Evolutionary conservation across 2,888 invertebrate species (phyloP), one percentile per base, ranked within the genome.

Genomic region (Phyto melanocephala): DNA sequence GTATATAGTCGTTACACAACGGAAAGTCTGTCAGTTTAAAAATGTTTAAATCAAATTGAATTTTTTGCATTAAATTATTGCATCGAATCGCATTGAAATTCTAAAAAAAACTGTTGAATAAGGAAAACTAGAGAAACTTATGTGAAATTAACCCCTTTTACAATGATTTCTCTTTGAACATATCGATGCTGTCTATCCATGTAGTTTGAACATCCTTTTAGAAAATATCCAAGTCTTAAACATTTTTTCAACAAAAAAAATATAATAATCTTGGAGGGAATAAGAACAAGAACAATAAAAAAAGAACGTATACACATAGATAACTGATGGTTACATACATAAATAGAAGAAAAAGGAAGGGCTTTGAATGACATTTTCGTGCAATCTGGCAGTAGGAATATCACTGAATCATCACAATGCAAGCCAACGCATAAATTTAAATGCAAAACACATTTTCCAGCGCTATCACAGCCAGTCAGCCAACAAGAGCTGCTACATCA

Each of bases 371-470:
- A 56, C 60, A 68, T 72, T 56, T 63, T 70, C 24, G 7, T 68
- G 54, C 76, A 17, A 17, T 58, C 20, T 52, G 40, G 75, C 63
- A 58, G 42, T 24, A 37, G 54, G 63, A 76, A 80, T 78, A 70
- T 42, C 58, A 58, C 70, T 50, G 78, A 81, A 65, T 70, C 81
- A 75, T 82, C 70, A 58, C 65, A 74, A 72, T 56, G 72, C 65
- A 58, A 78, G 47, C 24, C 77, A 65, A 71, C 76, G 76, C 76
- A 83, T 83, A 83, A 83, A 80, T 80, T 80, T 80, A 76, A 76
- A 83, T 83, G 58, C 83, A 60, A 33, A 83, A 71, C 82, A 79
- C 79, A 81, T 78, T 70, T 70, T 74, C 33, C 74, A 75, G 52
- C 70, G 63, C 42, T 72, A 78, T 77, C 72, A 56, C 65, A 71